phyloP scores from a whole-genome alignment of 2,888 invertebrate genomes.

The Alviniconcha strummeri region DNA sequence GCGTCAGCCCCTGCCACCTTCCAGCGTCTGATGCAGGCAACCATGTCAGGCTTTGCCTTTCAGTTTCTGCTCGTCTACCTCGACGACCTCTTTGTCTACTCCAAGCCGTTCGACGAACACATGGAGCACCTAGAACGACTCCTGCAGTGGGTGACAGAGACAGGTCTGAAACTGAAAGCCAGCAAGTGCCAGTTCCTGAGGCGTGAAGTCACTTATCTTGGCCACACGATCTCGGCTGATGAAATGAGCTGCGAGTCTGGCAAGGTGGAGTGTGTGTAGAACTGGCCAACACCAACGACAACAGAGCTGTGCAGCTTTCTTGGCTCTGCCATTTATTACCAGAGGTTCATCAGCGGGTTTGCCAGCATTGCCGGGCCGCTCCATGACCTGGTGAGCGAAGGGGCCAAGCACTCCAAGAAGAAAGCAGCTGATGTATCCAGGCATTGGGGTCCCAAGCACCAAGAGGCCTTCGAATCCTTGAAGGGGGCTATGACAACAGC shows the following conservation, averaged over 20 bases:
- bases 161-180: neutral
- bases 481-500: too few species aligned
- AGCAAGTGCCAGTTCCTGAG: neutral
- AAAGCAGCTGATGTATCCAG: too few species aligned
- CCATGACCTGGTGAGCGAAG: neutral
- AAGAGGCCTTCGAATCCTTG: too few species aligned
- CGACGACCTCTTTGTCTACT: slow-evolving; percentile 11
- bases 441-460: too few species aligned
- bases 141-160: too few species aligned
- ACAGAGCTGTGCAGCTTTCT: neutral
- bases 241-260: neutral
- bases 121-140: too few species aligned
- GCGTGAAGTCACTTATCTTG: neutral
- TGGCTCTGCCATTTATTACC: neutral
- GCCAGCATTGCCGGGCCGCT: neutral
- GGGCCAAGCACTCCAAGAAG: too few species aligned
- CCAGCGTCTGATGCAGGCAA: neutral
- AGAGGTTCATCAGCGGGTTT: neutral
- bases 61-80: neutral
- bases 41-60: neutral
- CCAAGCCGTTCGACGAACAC: neutral
- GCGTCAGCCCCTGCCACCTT: slow-evolving; percentile 19
- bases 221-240: neutral
- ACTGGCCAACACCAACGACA: neutral
- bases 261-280: neutral